These are phyloP conservation scores for Montipora sp. DNA, from an alignment of 64 coral and sea anemone genomes.

Conservation along the genomic window DNA sequence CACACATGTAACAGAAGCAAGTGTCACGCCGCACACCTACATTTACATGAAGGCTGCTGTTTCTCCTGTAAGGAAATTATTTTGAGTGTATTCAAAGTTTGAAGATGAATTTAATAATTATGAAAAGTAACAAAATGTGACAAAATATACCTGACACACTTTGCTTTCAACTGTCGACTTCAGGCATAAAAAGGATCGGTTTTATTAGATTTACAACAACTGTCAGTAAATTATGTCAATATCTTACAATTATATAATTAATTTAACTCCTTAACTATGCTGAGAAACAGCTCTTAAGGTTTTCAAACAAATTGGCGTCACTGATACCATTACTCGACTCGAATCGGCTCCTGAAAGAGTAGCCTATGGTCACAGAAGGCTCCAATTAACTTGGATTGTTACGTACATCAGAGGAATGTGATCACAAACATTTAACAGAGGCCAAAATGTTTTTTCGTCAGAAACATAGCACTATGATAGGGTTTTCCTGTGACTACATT, in stretches of 20 bases:
- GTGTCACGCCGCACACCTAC: too few relatives aligned
- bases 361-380: too few relatives aligned
- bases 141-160: neutral
- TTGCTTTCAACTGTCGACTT: neutral
- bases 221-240: too few relatives aligned
- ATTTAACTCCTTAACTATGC: constrained; percentile 3
- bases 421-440: constrained; percentile 4
- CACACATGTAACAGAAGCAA: too few relatives aligned
- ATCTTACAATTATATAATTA: too few relatives aligned
- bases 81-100: too few relatives aligned
- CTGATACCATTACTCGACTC: neutral
- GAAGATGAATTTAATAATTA: too few relatives aligned
- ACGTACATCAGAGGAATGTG: neutral
- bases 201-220: too few relatives aligned
- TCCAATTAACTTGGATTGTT: too few relatives aligned
- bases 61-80: too few relatives aligned
- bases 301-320: neutral
- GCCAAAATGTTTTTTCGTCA: constrained; percentile 1
- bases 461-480: constrained; percentile 10
- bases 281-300: neutral
- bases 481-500: too few relatives aligned
- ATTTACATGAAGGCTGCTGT: too few relatives aligned
- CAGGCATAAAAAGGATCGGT: neutral
- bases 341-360: neutral
- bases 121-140: neutral